Evolutionary conservation across 2,797 vertebrate species (phyloP).

Genomic region (Avahi laniger): DNA sequence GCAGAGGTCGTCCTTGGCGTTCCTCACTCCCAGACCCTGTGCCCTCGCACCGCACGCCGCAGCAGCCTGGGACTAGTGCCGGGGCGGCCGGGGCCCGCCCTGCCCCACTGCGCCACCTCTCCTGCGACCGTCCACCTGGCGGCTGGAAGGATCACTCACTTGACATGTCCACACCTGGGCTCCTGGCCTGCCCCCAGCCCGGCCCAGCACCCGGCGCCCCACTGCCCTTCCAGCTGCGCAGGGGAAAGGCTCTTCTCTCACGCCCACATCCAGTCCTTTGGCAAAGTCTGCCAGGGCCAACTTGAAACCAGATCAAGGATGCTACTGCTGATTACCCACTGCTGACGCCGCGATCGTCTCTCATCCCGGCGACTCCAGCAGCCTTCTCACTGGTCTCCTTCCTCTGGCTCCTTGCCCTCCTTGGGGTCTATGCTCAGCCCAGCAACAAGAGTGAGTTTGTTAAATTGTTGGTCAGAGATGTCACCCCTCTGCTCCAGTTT

Average conservation of each 20-base stretch:
- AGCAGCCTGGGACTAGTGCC: background rate
- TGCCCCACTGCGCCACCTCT: too few species aligned
- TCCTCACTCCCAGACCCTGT: background rate
- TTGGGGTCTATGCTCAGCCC: background rate
- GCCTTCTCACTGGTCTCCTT: background rate
- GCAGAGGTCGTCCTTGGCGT: fast-evolving
- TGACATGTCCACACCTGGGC: background rate
- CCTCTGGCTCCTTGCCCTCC: background rate
- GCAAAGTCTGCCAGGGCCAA: background rate
- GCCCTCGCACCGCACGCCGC: too few species aligned
- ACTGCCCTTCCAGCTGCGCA: fast-evolving
- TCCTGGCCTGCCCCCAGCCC: background rate
- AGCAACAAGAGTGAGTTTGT: background rate
- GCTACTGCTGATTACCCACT: fast-evolving
- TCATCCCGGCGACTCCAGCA: background rate
- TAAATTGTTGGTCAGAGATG: background rate
- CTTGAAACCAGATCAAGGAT: background rate
- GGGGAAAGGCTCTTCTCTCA: background rate
- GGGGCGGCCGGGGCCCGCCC: background rate
- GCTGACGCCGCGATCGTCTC: background rate
- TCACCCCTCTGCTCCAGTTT: background rate
- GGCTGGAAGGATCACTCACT: background rate
- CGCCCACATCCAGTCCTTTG: fast-evolving
- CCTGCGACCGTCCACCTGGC: too few species aligned
- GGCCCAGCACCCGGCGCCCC: background rate